phyloP scores from a whole-genome alignment of 2,888 invertebrate genomes.

The Cheilosia grossa region DNA sequence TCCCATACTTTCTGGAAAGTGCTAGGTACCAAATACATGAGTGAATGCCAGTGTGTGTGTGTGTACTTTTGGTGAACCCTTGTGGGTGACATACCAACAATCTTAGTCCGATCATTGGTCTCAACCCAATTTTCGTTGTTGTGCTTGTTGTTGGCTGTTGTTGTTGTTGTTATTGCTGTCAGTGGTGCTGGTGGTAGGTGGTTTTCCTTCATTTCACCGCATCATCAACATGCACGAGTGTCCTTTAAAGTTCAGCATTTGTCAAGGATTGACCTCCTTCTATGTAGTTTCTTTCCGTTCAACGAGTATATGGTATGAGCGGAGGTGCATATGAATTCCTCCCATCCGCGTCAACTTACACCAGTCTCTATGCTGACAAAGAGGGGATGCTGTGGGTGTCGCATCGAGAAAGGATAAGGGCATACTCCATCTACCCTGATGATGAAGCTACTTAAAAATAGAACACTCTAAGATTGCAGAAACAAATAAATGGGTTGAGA shows the following conservation, averaged over 20 bases:
- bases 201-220: slow-evolving; percentile 72
- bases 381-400: background rate
- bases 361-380: background rate
- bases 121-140: slow-evolving; percentile 61
- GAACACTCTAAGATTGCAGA: slow-evolving; percentile 37
- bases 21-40: slow-evolving; percentile 19
- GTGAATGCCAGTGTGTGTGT: background rate
- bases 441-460: slow-evolving; percentile 55
- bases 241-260: slow-evolving; percentile 74
- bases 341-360: slow-evolving; percentile 33
- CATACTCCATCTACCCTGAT: slow-evolving; percentile 52
- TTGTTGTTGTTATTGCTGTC: slow-evolving; percentile 22
- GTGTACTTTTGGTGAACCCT: slow-evolving; percentile 49
- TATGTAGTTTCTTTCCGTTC: slow-evolving; percentile 33
- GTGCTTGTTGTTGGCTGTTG: slow-evolving; percentile 7
- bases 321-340: slow-evolving; percentile 6
- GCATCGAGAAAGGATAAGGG: slow-evolving; percentile 44
- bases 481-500: slow-evolving; percentile 48
- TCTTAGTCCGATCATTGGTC: slow-evolving; percentile 74
- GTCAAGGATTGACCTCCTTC: slow-evolving; percentile 73
- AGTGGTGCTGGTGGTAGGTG: slow-evolving; percentile 25
- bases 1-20: background rate
- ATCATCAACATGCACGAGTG: slow-evolving; percentile 73
- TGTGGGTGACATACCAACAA: slow-evolving; percentile 69
- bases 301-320: slow-evolving; percentile 7